phyloP scores from a whole-genome alignment of 2,888 invertebrate species.

The Heteromyza rotundicornis region DNA sequence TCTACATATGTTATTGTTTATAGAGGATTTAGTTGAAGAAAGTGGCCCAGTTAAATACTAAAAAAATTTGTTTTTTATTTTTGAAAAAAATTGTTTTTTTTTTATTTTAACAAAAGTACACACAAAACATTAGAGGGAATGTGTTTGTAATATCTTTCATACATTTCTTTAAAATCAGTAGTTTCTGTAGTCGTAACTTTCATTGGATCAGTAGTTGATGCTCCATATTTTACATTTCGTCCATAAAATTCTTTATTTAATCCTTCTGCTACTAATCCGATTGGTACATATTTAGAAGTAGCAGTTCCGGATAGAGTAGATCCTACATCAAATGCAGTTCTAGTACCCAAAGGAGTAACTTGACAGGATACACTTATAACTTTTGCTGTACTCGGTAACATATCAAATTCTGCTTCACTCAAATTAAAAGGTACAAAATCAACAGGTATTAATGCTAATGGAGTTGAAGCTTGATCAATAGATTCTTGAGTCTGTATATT shows the following conservation, averaged over 20 bases:
- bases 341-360: constrained; percentile 12
- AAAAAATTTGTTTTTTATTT: too few species aligned
- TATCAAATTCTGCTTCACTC: constrained; percentile 11
- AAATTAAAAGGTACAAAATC: constrained; percentile 10
- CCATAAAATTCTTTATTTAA: constrained; percentile 16
- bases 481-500: constrained; percentile 8
- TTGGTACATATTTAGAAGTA: constrained; percentile 12
- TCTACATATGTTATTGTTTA: constrained; percentile 27
- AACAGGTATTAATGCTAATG: constrained; percentile 13
- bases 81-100: too few species aligned
- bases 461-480: constrained; percentile 14
- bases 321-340: constrained; percentile 10
- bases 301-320: constrained; percentile 3
- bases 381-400: constrained; percentile 13
- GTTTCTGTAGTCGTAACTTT: neutral
- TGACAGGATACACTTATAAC: constrained; percentile 10
- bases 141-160: too few species aligned
- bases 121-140: constrained; percentile 5
- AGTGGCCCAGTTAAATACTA: constrained; percentile 22
- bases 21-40: constrained; percentile 25
- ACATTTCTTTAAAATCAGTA: constrained; percentile 7
- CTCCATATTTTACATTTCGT: constrained; percentile 8
- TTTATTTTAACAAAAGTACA: too few species aligned
- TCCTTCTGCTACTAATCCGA: too few species aligned
- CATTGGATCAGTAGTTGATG: constrained; percentile 8